Percentiles rank a stretch among this genome's conserved stretches.
Conservation (phyloP, 1,140 invertebrate species). For the Apis dorsata region DNA sequence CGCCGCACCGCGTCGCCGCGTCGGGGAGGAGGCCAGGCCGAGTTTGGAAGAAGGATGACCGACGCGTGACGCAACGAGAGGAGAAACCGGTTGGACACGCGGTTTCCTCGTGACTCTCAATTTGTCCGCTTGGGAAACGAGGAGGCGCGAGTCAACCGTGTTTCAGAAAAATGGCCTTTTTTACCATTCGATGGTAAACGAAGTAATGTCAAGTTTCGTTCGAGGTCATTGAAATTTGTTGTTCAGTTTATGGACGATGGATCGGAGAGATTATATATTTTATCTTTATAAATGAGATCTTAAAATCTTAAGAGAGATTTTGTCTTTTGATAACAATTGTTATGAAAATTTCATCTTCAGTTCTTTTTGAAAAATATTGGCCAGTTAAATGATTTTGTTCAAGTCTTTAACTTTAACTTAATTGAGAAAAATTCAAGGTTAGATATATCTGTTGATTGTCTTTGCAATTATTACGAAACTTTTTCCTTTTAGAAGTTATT, state of each 20-base stretch:
- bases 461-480: no score
- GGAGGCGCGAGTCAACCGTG: neutral
- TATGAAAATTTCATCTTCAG: no score
- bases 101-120: conserved; percentile 24
- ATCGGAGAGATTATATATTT: no score
- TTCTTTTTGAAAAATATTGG: no score
- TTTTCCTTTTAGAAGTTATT: no score
- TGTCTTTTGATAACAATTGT: no score
- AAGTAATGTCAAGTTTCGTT: neutral
- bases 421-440: no score
- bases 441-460: no score
- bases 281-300: neutral
- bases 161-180: neutral
- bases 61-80: conserved; percentile 38
- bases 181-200: neutral
- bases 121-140: conserved; percentile 18
- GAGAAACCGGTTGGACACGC: conserved; percentile 24
- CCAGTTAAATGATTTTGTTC: no score
- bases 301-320: neutral
- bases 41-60: conserved; percentile 27
- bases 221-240: no score
- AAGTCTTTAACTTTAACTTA: no score
- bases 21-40: conserved; percentile 17
- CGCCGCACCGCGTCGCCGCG: neutral
- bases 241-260: no score